Base-by-base conservation (phyloP, 2,888 invertebrate genomes). In the Hirtodrosophila cameraria region DNA sequence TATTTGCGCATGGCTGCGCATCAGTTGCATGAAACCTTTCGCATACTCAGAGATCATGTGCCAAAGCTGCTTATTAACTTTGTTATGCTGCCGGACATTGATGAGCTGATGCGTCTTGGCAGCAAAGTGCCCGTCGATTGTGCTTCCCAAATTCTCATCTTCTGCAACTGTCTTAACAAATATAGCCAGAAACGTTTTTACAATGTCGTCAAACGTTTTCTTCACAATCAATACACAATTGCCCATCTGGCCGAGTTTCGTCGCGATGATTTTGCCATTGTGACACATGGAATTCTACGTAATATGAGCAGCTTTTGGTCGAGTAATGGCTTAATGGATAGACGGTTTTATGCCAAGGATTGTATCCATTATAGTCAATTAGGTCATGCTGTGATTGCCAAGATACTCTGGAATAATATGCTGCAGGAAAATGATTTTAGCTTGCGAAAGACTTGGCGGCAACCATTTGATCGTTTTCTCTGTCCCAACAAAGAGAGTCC, bases 61-160 rank as follows among this genome's bases (percentile, higher is more conserved):
- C 94, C 94, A 6, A 90, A 93, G 45, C 92, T 93, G 0, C 89
- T 94, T 31, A 91, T 94, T 0, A 92, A 92, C 64, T 62, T 94
- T 2, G 86, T 93, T 2, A 86, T 92, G 13, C 79, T 92, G 2
- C 92, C 93, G 8, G 88, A 92, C 91, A 82, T 93, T 20, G 65
- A 70, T 43, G 48, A 71, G 16, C 15, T 71, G 8, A 11, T 52
- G 1, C 9, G 9, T 1, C 2, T 38, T 0, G n/a, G 65, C 0
- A 7, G 11, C 3, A 43, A 27, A 11, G 35, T 13, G 8, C 39
- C 71, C 1, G 0, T 12, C 6, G n/a, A 20, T 0, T 68, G 67
- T n/a, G 25, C 23, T 2, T 0, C 12, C 2, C 11, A 16, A 8
- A 2, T 28, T 3, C 23, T 42, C 15, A 13, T 7, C 1, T 30